Conservation (phyloP, 2,113 vertebrate genomes). For the western clawed frog (Xenopus tropicalis) region UCB_Xtro_10.0 CM004443.2:144949001-144949500, state of each 20-base stretch:
- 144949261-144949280: constrained; percentile 60
- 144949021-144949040: constrained; percentile 99
- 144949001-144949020: constrained; percentile 99
- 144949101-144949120: constrained; percentile 95
- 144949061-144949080: constrained; percentile 99
- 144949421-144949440: constrained; percentile 17
- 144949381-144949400: neutral
- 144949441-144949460: neutral
- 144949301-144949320: constrained; percentile 73
- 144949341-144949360: neutral
- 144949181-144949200: constrained; percentile 75
- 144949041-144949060: constrained; percentile 99
- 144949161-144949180: constrained; percentile 80
- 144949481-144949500: too few species aligned
- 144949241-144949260: constrained; percentile 66
- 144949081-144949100: constrained; percentile 98
- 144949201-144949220: constrained; percentile 44
- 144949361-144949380: neutral
- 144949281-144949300: constrained; percentile 60
- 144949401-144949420: neutral
- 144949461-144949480: too few species aligned
- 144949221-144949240: constrained; percentile 66
- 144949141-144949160: constrained; percentile 87
- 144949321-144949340: neutral
- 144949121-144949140: constrained; percentile 87